phyloP scores from a whole-genome alignment of 2,888 invertebrate genomes.

The Drosophila colorata region DNA sequence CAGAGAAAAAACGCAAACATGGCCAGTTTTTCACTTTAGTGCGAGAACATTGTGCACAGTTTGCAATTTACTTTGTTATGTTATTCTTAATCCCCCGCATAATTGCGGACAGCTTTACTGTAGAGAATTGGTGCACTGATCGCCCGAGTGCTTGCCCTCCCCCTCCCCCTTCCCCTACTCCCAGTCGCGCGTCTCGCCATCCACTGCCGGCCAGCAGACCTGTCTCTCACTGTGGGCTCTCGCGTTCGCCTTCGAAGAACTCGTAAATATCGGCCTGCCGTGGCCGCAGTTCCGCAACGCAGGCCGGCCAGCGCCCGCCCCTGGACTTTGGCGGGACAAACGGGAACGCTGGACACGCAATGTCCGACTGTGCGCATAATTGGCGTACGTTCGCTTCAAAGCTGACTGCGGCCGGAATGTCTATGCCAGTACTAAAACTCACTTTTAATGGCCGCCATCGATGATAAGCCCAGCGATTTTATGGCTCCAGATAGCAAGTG shows the following conservation, averaged over 20 bases:
- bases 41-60: constrained; percentile 17
- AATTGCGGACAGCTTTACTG: constrained; percentile 43
- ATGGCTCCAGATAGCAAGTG: constrained; percentile 82
- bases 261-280: constrained; percentile 55
- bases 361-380: constrained; percentile 66
- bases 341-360: constrained; percentile 35
- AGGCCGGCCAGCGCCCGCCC: constrained; percentile 32
- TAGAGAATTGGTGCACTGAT: constrained; percentile 28
- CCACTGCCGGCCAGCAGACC: neutral
- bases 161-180: neutral
- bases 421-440: constrained; percentile 75
- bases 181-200: too few relatives aligned
- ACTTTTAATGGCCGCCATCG: constrained; percentile 79
- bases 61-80: constrained; percentile 54
- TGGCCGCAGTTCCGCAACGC: constrained; percentile 39
- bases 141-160: neutral
- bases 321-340: neutral
- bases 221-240: constrained; percentile 1
- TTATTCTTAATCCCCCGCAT: constrained; percentile 56
- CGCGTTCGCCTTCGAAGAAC: constrained; percentile 48
- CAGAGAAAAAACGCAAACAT: constrained; percentile 4
- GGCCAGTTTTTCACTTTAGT: constrained; percentile 1
- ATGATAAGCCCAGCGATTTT: constrained; percentile 81
- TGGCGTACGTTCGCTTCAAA: constrained; percentile 59
- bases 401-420: constrained; percentile 36